phyloP scores from a whole-genome alignment of 1,140 invertebrate species.

The Holcopasites calliopsidis region DNA sequence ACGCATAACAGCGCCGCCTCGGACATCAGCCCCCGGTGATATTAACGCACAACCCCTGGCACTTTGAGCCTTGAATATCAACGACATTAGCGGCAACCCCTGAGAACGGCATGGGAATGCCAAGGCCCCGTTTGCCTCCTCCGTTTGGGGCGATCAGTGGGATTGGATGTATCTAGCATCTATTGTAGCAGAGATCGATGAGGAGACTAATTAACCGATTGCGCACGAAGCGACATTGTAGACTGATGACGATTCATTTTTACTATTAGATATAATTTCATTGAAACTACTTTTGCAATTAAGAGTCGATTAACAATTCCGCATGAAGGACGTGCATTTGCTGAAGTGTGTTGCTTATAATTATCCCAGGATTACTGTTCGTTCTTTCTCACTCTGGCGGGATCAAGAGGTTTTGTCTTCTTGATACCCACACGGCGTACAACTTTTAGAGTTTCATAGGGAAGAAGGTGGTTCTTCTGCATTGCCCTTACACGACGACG shows the following conservation, averaged over 20 bases:
- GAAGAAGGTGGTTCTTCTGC: slow-evolving; percentile 34
- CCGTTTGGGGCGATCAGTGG: background rate
- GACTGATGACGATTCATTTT: too few species aligned
- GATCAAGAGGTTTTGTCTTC: slow-evolving; percentile 31
- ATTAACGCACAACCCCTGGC: slow-evolving; percentile 68
- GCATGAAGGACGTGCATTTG: too few species aligned
- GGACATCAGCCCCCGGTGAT: slow-evolving; percentile 53
- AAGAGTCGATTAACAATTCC: too few species aligned
- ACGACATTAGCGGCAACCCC: slow-evolving; percentile 64
- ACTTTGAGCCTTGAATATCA: slow-evolving; percentile 70
- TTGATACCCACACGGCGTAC: background rate
- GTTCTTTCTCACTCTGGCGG: background rate
- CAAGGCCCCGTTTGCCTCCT: slow-evolving; percentile 45
- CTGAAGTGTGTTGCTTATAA: too few species aligned
- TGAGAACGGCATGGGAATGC: slow-evolving; percentile 51
- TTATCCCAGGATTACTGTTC: background rate
- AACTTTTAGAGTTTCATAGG: slow-evolving; percentile 52
- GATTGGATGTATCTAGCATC: slow-evolving; percentile 1
- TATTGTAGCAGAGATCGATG: background rate
- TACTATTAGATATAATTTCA: too few species aligned
- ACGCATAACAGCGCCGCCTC: slow-evolving; percentile 38
- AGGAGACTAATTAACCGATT: background rate
- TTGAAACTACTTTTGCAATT: too few species aligned
- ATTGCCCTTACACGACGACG: slow-evolving; percentile 25
- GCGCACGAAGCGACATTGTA: too few species aligned